Base-by-base conservation (phyloP, 2,888 invertebrate species). In the Ormyrus labotus region DNA sequence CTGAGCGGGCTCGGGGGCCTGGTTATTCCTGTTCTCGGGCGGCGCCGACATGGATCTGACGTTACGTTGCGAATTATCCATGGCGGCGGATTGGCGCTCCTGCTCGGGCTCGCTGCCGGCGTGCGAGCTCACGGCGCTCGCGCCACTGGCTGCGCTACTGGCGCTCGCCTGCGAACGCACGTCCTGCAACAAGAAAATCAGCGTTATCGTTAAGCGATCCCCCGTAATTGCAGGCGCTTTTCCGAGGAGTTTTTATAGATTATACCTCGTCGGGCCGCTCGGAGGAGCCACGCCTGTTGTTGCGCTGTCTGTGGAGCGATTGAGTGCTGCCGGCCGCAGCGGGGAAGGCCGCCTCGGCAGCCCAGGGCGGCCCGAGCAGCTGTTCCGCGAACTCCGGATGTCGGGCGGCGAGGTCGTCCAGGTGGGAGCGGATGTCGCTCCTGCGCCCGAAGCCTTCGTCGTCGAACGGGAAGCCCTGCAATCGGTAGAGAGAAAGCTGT, bases 21-120 rank as follows among this genome's bases (percentile, higher is more conserved):
- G 69, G 65, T 19, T 83, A 75, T 47, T 84, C 55, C 92, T 91
- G 84, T 91, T 92, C 88, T 94, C 94, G 74, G 96, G 95, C 51
- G 96, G 96, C 50, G 96, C 96, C 84, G 96, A 96, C 93, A 95
- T 95, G 73, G 96, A 95, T 87, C 96, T 92, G 84, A 94, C 94
- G 78, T 92, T 93, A 84, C 95, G 92, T 63, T 81, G 80, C 55
- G 81, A 83, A 79, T 89, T 93, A 60, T 92, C 92, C 86, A 93
- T 92, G 84, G 34, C 4, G 34, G 34, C 34, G 34, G 34, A 34
- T 6, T 86, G 19, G 9, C 13, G 57, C 47, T 83, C 55, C n/a
- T 70, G 34, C 34, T 87, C 85, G 5, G 87, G 78, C 48, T 89
- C 90, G 11, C 88, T 86, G 45, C 88, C 87, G n/a, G 88, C 85